These are phyloP conservation scores for Ricordea florida DNA, from an alignment of 92 coral and sea anemone genomes.

Conservation along the genomic window DNA sequence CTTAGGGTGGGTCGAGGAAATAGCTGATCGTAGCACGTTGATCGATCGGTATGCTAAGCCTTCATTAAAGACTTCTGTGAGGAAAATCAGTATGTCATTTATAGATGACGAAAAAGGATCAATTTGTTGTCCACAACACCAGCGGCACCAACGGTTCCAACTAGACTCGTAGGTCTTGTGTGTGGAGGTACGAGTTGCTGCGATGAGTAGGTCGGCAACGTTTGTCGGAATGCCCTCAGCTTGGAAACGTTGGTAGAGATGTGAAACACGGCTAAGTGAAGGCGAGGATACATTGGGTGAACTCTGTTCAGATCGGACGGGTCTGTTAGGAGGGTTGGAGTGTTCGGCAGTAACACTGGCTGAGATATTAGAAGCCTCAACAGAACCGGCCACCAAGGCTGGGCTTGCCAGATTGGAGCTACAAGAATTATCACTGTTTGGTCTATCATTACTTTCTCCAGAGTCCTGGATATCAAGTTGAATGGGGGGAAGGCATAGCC, in stretches of 20 bases:
- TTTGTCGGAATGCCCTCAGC: slow-evolving; percentile 51
- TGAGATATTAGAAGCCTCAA: slow-evolving; percentile 1
- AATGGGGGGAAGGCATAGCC: slow-evolving; percentile 58
- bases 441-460: slow-evolving; percentile 35
- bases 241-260: slow-evolving; percentile 35
- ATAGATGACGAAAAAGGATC: slow-evolving; percentile 58
- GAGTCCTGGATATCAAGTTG: slow-evolving; percentile 45
- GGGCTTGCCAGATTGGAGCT: slow-evolving; percentile 62
- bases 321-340: slow-evolving; percentile 43
- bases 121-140: slow-evolving; percentile 60
- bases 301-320: slow-evolving; percentile 27
- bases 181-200: slow-evolving; percentile 66
- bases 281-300: slow-evolving; percentile 54
- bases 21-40: no score
- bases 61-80: no score
- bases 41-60: no score
- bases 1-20: no score
- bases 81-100: no score
- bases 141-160: slow-evolving; percentile 48
- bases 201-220: slow-evolving; percentile 52
- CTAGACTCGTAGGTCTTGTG: slow-evolving; percentile 43
- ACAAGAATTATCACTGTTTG: slow-evolving; percentile 30
- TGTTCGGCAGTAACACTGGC: slow-evolving; percentile 42
- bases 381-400: slow-evolving; percentile 64
- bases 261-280: slow-evolving; percentile 56